Evolutionary conservation across 2,888 invertebrate species (phyloP).

Genomic region (Scaptomyza flava): DNA sequence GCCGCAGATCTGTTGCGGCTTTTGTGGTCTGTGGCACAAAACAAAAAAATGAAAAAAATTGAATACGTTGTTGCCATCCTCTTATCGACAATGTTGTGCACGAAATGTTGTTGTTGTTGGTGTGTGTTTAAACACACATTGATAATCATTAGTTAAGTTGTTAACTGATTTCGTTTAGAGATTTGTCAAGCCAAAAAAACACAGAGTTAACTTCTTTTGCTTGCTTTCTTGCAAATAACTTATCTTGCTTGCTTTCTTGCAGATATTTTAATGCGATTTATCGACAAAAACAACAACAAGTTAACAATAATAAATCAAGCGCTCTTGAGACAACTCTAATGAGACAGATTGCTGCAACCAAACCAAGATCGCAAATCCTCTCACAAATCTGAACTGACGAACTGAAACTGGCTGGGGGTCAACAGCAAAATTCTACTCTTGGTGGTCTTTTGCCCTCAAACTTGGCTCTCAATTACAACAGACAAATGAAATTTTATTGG

Average conservation of each 20-base stretch:
- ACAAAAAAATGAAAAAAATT: neutral
- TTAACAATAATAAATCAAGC: constrained; percentile 70
- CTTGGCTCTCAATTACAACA: constrained; percentile 63
- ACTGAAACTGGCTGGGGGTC: constrained; percentile 4
- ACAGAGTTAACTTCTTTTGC: constrained; percentile 30
- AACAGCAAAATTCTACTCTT: constrained; percentile 10
- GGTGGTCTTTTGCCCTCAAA: constrained; percentile 49
- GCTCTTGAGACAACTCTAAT: constrained; percentile 69
- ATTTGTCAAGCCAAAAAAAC: constrained; percentile 63
- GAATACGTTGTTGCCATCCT: constrained; percentile 21
- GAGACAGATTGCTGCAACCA: constrained; percentile 71
- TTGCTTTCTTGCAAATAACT: constrained; percentile 51
- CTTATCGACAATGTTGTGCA: constrained; percentile 35
- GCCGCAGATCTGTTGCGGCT: constrained; percentile 36
- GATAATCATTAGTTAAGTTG: constrained; percentile 81
- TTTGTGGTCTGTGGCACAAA: constrained; percentile 32
- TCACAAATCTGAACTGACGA: neutral
- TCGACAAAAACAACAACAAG: constrained; percentile 44
- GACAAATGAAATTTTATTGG: constrained; percentile 79
- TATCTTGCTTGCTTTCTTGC: constrained; percentile 21
- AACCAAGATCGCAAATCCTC: constrained; percentile 19
- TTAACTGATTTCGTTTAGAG: constrained; percentile 77
- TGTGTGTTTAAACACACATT: constrained; percentile 61
- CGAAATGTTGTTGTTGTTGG: too few species aligned
- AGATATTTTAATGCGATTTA: constrained; percentile 80